These are phyloP conservation scores for Oceanodroma tethys DNA, from an alignment of 2,113 vertebrate genomes.

Conservation along the genomic window DNA sequence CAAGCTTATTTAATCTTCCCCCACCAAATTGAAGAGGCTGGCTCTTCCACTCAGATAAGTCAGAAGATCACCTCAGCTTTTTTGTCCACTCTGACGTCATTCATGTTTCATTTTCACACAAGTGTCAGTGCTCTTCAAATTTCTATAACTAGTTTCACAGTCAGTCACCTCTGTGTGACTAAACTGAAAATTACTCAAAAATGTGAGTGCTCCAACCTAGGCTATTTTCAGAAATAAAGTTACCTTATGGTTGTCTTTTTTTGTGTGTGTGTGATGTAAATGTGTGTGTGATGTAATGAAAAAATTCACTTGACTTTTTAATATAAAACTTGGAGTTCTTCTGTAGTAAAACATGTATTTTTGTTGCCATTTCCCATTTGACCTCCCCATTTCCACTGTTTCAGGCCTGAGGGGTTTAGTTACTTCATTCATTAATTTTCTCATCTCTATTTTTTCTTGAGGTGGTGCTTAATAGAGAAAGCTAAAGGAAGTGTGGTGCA, in stretches of 20 bases:
- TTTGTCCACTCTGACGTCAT: neutral
- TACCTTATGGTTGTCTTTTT: neutral
- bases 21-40: rapidly evolving
- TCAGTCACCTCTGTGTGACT: neutral
- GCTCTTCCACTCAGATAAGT: neutral
- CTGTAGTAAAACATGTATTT: neutral
- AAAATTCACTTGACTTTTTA: neutral
- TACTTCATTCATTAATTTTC: neutral
- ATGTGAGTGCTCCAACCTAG: neutral
- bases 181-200: neutral
- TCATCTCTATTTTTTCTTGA: neutral
- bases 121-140: neutral
- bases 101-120: neutral
- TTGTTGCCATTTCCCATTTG: neutral
- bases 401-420: neutral
- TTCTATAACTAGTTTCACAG: neutral
- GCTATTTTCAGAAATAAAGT: neutral
- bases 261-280: neutral
- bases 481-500: neutral
- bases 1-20: neutral
- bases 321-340: neutral
- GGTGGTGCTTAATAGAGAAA: neutral
- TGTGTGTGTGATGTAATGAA: no score
- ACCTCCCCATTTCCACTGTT: neutral
- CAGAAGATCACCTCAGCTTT: neutral